Evolutionary conservation across 2,888 invertebrate species (phyloP), one percentile per base, ranked within the genome.

Genomic region (Synanthedon andrenaeformis): DNA sequence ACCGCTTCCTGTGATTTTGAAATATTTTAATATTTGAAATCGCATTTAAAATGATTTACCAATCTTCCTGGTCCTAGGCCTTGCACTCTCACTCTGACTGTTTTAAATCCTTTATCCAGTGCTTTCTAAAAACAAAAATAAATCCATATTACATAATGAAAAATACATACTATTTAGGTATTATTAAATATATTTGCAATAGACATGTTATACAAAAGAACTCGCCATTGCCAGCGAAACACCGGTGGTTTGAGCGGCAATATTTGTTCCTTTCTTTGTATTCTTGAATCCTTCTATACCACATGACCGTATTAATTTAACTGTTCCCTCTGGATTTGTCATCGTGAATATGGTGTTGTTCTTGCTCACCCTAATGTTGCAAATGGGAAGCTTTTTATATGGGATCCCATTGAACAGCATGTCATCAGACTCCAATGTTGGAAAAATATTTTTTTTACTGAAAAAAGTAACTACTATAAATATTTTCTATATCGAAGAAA

Each of bases 211-310:
- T 17, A 49, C 11, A 49, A 49, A 17, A n/a, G 4, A 59, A 80
- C 90, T 88, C 86, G 96, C 96, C 56, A 86, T 83, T 61, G 94
- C 93, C 63, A 97, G 82, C 55, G 89, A 91, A 54, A 97, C 91
- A 23, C 96, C 98, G 23, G 97, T 95, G 11, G 97, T 95, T 82
- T 99, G 98, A 2, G 97, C 98, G 45, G 98, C 98, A 67, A 98
- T 94, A 73, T 97, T 98, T 4, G 98, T 98, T 58, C 98, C 98
- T 80, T 98, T 98, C 63, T 94, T 92, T 0, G 97, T 92, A 76
- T 98, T 96, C 81, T 96, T 97, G 70, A 97, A 99, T 4, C 98
- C 98, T 76, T 98, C 98, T 64, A 93, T 89, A 1, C 98, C 97
- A 82, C 96, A 94, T 0, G 94, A 93, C 45, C 92, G 83, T 17